A percentile compares a stretch with the other conserved stretches of the same genome.
Evolutionary conservation across 2,888 invertebrate species (phyloP).

Genomic region (Uloborus plumipes): DNA sequence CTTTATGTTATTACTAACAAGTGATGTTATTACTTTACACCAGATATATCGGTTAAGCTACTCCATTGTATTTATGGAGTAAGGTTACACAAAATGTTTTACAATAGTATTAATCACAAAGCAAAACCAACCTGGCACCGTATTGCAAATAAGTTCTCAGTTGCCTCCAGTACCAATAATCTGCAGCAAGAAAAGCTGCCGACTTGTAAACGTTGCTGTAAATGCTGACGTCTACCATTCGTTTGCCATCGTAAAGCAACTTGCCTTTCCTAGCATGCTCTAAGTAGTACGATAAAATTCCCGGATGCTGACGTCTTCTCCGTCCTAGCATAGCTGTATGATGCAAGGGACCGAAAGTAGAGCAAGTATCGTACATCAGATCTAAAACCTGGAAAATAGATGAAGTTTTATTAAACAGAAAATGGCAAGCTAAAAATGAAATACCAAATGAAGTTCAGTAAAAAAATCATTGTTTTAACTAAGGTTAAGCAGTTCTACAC

Average conservation of each 20-base stretch:
- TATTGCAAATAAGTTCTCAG: constrained; percentile 45
- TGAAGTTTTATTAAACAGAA: neutral
- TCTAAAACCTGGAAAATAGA: constrained; percentile 21
- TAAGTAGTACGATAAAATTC: constrained; percentile 34
- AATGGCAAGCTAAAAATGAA: neutral
- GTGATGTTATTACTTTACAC: too few relatives aligned
- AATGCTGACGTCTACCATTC: constrained; percentile 47
- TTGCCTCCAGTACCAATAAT: constrained; percentile 41
- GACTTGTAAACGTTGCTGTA: constrained; percentile 29
- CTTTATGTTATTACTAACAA: too few relatives aligned
- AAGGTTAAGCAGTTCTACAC: too few relatives aligned
- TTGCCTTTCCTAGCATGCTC: constrained; percentile 30
- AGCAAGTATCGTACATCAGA: constrained; percentile 39
- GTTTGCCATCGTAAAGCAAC: constrained; percentile 8
- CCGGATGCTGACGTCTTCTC: neutral
- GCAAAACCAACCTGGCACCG: constrained; percentile 40
- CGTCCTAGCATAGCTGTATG: constrained; percentile 28
- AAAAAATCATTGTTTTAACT: neutral
- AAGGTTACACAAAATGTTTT: too few relatives aligned
- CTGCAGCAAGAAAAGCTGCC: constrained; percentile 37
- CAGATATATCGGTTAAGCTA: too few relatives aligned
- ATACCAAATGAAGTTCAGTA: neutral
- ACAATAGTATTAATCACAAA: neutral
- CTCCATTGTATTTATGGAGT: too few relatives aligned
- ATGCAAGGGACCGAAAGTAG: constrained; percentile 37